These are phyloP conservation scores for Tinea trinotella DNA, from an alignment of 2,888 invertebrate genomes.

Conservation along the genomic window DNA sequence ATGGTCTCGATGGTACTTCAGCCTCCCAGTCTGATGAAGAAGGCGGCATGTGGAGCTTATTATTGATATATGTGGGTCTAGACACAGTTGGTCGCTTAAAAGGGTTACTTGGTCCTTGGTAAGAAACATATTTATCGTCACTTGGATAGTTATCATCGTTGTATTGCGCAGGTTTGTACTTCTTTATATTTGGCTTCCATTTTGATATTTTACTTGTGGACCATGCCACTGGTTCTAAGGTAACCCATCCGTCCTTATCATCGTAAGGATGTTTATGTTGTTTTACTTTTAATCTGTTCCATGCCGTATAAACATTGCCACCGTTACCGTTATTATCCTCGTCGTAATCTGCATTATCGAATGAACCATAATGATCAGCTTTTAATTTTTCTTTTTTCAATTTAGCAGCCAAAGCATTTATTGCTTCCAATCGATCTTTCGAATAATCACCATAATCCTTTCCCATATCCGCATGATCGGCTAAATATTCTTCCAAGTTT, in stretches of 20 bases:
- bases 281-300: constrained; percentile 69
- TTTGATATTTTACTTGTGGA: constrained; percentile 85
- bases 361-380: constrained; percentile 31
- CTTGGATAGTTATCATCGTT: constrained; percentile 44
- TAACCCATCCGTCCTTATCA: constrained; percentile 83
- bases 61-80: constrained; percentile 55
- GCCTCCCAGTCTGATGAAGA: constrained; percentile 42
- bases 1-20: constrained; percentile 54
- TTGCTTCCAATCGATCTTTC: constrained; percentile 57
- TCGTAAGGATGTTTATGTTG: constrained; percentile 75
- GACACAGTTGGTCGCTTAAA: constrained; percentile 42
- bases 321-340: constrained; percentile 41
- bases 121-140: constrained; percentile 30
- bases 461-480: constrained; percentile 73
- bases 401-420: constrained; percentile 58
- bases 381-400: constrained; percentile 58
- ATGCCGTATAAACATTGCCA: constrained; percentile 52
- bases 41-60: constrained; percentile 43
- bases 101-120: constrained; percentile 42
- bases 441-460: constrained; percentile 55
- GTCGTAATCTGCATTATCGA: constrained; percentile 34
- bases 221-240: constrained; percentile 84
- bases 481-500: constrained; percentile 73
- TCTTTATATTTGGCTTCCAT: constrained; percentile 78
- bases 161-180: constrained; percentile 63